Evolutionary conservation across 2,113 vertebrate genomes (phyloP), one percentile per base, ranked within the genome.

Genomic region (Cottus gobio): DNA sequence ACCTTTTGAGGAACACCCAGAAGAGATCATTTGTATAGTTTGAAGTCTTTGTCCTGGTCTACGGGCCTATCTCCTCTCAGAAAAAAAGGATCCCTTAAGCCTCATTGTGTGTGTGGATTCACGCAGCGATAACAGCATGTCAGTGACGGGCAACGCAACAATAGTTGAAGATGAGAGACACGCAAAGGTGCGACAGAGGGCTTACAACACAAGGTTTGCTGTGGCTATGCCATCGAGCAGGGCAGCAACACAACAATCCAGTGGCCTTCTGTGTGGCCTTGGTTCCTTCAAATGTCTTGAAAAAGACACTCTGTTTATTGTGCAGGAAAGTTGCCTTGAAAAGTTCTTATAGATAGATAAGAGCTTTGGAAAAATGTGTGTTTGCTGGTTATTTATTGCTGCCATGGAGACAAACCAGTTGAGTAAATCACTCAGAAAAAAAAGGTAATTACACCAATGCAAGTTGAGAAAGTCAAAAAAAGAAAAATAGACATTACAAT

Each of bases 121-220:
- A 89, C 81, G 87, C 64, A 66, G 75, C 79, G 79, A 81, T 87
- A 81, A 86, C 62, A 50, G 85, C 85, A 60, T 69, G 78, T 87
- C 79, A 80, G 79, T 71, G 60, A 93, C 67, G 79, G 68, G 70
- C 63, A 57, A 2, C 31, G 37, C 71, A 75, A 94, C 90, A 93
- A 93, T 88, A 82, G 84, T 42, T 26, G 39, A 89, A 94, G 93
- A 94, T 93, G 93, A 93, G 90, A 91, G 86, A 91, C 85, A 92
- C 87, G 90, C 85, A 81, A 92, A 90, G 91, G 83, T 86, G 72
- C n/a, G 48, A 88, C 70, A 4, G 77, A 52, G 42, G 61, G 63
- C 86, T 61, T 50, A 75, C 52, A 85, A 85, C 85, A 87, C 57
- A 70, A 39, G 16, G 57, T 50, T 92, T 91, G 92, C 87, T 94